These are phyloP conservation scores for Trichoplusia ni DNA, from an alignment of 1,140 invertebrate genomes.

Conservation along the genomic window DNA sequence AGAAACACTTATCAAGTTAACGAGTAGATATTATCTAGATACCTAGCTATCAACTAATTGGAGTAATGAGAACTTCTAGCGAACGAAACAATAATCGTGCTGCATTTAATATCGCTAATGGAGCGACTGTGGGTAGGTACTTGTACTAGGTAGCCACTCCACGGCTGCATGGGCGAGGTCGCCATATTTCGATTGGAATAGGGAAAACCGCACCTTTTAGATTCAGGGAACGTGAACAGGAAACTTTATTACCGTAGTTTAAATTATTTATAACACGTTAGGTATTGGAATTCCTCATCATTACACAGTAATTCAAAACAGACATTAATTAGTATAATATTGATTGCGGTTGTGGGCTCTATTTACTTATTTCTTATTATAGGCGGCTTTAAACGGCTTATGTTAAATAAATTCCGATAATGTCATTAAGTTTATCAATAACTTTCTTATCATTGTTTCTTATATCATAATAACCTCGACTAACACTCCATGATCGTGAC, in stretches of 20 bases:
- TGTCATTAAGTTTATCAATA: too few species aligned
- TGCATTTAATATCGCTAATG: conserved; percentile 44
- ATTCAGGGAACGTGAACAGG: conserved; percentile 8
- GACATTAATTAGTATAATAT: too few species aligned
- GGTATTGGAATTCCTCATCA: neutral
- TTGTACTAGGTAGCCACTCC: too few species aligned
- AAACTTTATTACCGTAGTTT: neutral
- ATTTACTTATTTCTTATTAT: too few species aligned
- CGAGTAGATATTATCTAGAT: neutral
- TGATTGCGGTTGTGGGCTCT: too few species aligned
- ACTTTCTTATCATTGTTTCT: neutral
- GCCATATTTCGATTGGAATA: conserved; percentile 13
- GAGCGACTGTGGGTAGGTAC: conserved; percentile 26
- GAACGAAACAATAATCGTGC: conserved; percentile 19
- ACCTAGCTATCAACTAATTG: conserved; percentile 4
- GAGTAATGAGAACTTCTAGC: conserved; percentile 21
- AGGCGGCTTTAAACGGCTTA: too few species aligned
- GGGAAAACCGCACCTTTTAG: conserved; percentile 27
- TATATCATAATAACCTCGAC: neutral
- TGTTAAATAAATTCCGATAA: too few species aligned
- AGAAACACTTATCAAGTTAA: neutral
- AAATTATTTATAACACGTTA: conserved; percentile 1
- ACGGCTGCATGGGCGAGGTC: conserved; percentile 28
- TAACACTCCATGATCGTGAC: neutral
- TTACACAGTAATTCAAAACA: too few species aligned